A percentile compares a stretch with the other conserved stretches of the same genome.
These are phyloP conservation scores for Drosophila seguyi DNA, from an alignment of 1,140 invertebrate species.

Conservation along the genomic window DNA sequence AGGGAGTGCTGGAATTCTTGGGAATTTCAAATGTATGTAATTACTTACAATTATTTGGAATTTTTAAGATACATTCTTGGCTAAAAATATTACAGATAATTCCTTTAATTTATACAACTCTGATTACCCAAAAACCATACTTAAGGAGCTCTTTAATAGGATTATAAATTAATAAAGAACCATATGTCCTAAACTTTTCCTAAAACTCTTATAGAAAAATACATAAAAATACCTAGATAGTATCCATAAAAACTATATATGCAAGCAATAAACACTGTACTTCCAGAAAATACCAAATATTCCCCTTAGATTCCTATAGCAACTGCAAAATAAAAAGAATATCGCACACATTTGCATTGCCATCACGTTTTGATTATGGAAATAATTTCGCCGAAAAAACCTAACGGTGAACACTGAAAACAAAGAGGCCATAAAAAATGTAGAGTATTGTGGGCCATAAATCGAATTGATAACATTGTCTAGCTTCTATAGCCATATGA, in stretches of 20 bases:
- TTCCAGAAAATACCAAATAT: constrained; percentile 1
- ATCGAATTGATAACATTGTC: constrained; percentile 64
- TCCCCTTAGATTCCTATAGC: constrained; percentile 10
- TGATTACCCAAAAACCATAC: no score
- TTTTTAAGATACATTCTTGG: neutral
- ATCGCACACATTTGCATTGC: constrained; percentile 6
- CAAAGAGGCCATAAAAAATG: constrained; percentile 64
- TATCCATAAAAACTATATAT: neutral
- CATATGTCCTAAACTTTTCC: neutral
- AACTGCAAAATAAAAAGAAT: neutral
- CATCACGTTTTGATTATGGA: constrained; percentile 78
- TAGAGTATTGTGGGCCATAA: constrained; percentile 58
- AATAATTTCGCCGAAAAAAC: constrained; percentile 56
- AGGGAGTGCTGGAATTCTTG: constrained; percentile 3
- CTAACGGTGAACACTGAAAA: constrained; percentile 67
- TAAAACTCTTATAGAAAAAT: neutral
- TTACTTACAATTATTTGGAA: neutral
- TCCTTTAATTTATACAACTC: no score
- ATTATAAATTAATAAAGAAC: neutral
- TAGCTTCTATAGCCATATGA: constrained; percentile 11
- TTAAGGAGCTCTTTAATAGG: no score
- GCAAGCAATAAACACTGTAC: neutral
- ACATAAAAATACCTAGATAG: no score
- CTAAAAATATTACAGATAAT: neutral
- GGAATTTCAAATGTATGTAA: neutral